Evolutionary conservation across 2,797 vertebrate species (phyloP).

Genomic region (Crypturellus tataupa): DNA sequence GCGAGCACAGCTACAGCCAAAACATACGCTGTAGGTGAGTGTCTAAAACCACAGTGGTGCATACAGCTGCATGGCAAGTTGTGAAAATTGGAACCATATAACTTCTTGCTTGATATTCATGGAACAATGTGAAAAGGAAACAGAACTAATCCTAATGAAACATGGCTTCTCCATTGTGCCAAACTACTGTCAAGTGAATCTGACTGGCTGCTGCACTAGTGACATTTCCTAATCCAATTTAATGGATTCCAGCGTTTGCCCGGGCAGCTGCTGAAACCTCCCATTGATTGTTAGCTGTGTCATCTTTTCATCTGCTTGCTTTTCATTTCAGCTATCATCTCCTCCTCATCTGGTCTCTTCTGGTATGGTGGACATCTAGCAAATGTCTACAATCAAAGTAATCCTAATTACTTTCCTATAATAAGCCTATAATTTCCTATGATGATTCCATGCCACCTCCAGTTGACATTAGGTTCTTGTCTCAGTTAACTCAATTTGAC

Average conservation of each 20-base stretch:
- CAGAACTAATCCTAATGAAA: slow-evolving; percentile 25
- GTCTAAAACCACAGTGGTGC: not conserved
- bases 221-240: slow-evolving; percentile 2
- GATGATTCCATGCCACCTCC: not conserved
- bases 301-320: not conserved
- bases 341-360: not conserved
- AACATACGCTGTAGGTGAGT: not conserved
- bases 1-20: not conserved
- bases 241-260: slow-evolving; percentile 3
- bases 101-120: not conserved
- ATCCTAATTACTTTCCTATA: not conserved
- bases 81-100: not conserved
- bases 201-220: not conserved
- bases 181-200: not conserved
- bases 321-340: not conserved
- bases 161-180: not conserved
- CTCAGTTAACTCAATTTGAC: not conserved
- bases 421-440: not conserved
- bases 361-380: not conserved
- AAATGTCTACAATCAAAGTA: slow-evolving; percentile 5
- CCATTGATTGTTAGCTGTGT: not conserved
- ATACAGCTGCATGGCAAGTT: not conserved
- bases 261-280: not conserved
- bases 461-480: not conserved
- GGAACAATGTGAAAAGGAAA: not conserved